These are phyloP conservation scores for Caenorhabditis remanei DNA, from an alignment of 1,140 invertebrate genomes.

Conservation along the genomic window DNA sequence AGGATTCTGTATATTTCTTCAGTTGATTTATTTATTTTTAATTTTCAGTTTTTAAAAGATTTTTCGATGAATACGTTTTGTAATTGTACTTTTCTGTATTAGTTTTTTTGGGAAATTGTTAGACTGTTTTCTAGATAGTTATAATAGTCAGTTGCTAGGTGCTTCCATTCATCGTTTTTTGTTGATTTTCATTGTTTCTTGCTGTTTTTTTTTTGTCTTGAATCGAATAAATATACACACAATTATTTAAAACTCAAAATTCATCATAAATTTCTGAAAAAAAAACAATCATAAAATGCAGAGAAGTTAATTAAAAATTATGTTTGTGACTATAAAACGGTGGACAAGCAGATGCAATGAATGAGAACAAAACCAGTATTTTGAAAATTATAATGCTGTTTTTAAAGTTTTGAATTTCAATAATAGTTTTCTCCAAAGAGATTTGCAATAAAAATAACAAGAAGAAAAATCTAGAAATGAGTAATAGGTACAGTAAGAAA, in stretches of 20 bases:
- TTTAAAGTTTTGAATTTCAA: too few relatives aligned
- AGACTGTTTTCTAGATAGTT: too few relatives aligned
- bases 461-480: slow-evolving; percentile 56
- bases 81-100: too few relatives aligned
- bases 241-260: too few relatives aligned
- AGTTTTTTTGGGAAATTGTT: too few relatives aligned
- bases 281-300: not conserved
- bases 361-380: slow-evolving; percentile 38
- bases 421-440: too few relatives aligned
- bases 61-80: not conserved
- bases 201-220: too few relatives aligned
- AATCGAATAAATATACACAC: not conserved
- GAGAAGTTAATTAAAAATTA: not conserved
- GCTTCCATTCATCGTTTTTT: not conserved
- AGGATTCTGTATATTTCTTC: slow-evolving; percentile 75
- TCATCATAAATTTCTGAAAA: not conserved
- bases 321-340: not conserved
- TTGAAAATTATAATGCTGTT: slow-evolving; percentile 23
- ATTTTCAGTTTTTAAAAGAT: too few relatives aligned
- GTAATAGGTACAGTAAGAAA: slow-evolving; percentile 63
- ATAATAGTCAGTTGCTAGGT: not conserved
- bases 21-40: slow-evolving; percentile 60
- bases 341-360: slow-evolving; percentile 52
- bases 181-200: not conserved
- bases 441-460: not conserved